Evolutionary conservation across 2,888 invertebrate genomes (phyloP).

Genomic region (Anthoptus insignis): DNA sequence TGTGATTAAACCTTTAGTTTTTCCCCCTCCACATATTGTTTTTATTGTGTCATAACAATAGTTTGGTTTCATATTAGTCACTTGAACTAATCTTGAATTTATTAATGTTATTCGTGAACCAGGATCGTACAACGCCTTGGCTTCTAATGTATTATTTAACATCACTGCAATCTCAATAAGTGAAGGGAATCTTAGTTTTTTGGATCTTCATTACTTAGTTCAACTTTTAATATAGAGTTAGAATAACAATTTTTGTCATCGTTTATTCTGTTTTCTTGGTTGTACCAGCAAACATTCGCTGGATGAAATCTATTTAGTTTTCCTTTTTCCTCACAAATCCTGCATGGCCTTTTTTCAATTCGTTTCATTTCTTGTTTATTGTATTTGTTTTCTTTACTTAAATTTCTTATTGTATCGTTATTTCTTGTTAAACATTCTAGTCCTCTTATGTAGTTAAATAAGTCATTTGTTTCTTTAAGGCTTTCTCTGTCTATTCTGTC

Average conservation of each 20-base stretch:
- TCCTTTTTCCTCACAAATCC: slow-evolving; percentile 17
- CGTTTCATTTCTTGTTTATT: slow-evolving; percentile 19
- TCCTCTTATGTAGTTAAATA: slow-evolving; percentile 36
- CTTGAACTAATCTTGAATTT: slow-evolving; percentile 30
- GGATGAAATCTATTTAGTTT: slow-evolving; percentile 18
- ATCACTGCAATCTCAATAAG: slow-evolving; percentile 19
- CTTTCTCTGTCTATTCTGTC: slow-evolving; percentile 40
- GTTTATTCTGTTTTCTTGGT: slow-evolving; percentile 5
- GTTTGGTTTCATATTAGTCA: slow-evolving; percentile 23
- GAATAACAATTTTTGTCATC: slow-evolving; percentile 9
- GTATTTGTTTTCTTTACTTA: slow-evolving; percentile 13
- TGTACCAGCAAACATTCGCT: slow-evolving; percentile 17
- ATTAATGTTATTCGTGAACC: slow-evolving; percentile 33
- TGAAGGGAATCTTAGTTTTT: slow-evolving; percentile 21
- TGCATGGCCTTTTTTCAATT: slow-evolving; percentile 11
- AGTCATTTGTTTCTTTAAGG: slow-evolving; percentile 36
- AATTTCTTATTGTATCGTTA: slow-evolving; percentile 11
- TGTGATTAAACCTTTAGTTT: slow-evolving; percentile 28
- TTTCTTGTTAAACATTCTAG: slow-evolving; percentile 22
- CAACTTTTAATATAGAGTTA: slow-evolving; percentile 27
- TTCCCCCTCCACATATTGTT: slow-evolving; percentile 33
- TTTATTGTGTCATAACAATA: slow-evolving; percentile 14
- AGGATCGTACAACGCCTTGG: slow-evolving; percentile 28
- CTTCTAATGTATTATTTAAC: slow-evolving; percentile 20
- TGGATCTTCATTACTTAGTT: slow-evolving; percentile 31